Base-by-base conservation (phyloP, 2,888 invertebrate genomes). In the Lithophane semibrunnea region DNA sequence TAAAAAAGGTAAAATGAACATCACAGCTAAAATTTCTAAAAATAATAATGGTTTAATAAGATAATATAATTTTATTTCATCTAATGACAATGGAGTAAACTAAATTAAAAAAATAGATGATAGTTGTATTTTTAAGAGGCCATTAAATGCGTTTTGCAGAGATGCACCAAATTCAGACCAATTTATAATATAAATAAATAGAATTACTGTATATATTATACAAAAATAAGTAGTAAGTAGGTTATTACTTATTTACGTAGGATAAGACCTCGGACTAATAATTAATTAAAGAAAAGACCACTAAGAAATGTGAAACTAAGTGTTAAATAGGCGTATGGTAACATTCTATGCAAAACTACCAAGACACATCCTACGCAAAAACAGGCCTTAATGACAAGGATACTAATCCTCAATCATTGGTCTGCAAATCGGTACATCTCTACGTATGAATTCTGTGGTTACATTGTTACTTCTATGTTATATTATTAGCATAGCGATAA, bases 401-500 rank as follows among this genome's bases (percentile, higher is more conserved):
- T 29, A 13, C 44, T 47, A 16, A 37, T 60, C 21, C 5, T 24
- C 21, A 24, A 79, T 37, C 5, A 75, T 37, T 37, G 13, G 49
- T 65, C 56, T n/a, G 65, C 24, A 52, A 54, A 73, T 65, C 52
- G 58, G 56, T 68, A 44, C 56, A 75, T 75, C 69, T 78, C 70
- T 63, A 44, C 24, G 68, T 16, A 71, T 47, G 37, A 82, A 78
- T 79, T n/a, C 75, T 63, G 74, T 82, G 72, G 79, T 77, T 75
- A 88, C 76, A 87, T 75, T 77, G 54, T 81, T 73, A 77, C 18
- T 72, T 72, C 56, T 83, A 83, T 78, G 88, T 94, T 96, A 97
- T 90, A 97, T 95, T 91, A 97, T 95, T 94, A 97, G 97, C 94
- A 97, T 97, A 91, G 98, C 98, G 94, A 98, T 97, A 92, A 98